A percentile compares a stretch with the other conserved stretches of the same genome.
phyloP scores from a whole-genome alignment of 2,797 vertebrate genomes.

The Falco rusticolus region DNA sequence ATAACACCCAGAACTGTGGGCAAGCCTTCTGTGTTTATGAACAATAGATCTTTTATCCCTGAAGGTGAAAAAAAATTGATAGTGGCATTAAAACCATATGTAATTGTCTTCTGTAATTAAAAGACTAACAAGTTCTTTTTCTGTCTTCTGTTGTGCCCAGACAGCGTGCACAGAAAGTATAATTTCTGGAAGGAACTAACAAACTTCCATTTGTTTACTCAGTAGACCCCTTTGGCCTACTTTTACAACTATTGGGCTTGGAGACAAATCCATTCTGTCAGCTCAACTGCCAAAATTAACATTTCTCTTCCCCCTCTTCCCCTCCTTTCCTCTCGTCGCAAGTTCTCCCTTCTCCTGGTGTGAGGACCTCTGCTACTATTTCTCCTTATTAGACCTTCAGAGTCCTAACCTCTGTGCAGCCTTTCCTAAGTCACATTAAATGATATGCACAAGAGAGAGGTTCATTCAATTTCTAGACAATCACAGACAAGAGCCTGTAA shows the following conservation, averaged over 20 bases:
- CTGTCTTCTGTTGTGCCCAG: neutral
- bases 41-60: neutral
- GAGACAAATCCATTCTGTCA: conserved; percentile 59
- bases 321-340: conserved; percentile 13
- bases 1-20: neutral
- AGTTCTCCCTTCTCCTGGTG: neutral
- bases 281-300: conserved; percentile 54
- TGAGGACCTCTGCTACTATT: conserved; percentile 46
- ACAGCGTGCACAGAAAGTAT: neutral
- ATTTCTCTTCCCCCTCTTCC: conserved; percentile 12
- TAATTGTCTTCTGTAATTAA: conserved; percentile 14
- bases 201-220: conserved; percentile 66
- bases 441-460: conserved; percentile 10
- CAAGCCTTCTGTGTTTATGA: neutral
- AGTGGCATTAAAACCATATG: neutral
- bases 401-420: conserved; percentile 17
- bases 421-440: conserved; percentile 24
- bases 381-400: conserved; percentile 20
- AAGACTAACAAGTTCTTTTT: conserved; percentile 15
- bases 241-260: conserved; percentile 45
- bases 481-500: conserved; percentile 20
- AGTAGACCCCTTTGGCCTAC: conserved; percentile 46
- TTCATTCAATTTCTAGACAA: conserved; percentile 56
- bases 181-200: conserved; percentile 32
- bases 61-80: neutral